Evolutionary conservation across 2,797 vertebrate species (phyloP).

Genomic region (Halcyon leucocephala): DNA sequence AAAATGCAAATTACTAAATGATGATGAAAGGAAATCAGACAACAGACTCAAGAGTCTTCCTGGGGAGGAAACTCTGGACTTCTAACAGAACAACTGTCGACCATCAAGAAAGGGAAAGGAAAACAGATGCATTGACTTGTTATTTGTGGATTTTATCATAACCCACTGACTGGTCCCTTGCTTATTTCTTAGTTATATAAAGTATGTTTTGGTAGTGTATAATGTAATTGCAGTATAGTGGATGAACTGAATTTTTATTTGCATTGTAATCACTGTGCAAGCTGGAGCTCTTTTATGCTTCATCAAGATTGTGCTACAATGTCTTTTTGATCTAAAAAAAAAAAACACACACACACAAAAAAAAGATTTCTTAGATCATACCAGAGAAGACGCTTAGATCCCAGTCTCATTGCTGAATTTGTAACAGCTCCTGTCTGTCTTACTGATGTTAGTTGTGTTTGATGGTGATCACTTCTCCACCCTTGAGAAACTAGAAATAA

Average conservation of each 20-base stretch:
- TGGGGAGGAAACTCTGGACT: neutral
- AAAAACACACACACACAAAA: too few relatives aligned
- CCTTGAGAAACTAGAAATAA: neutral
- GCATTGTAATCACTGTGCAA: neutral
- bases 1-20: neutral
- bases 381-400: neutral
- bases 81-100: neutral
- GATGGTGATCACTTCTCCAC: neutral
- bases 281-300: neutral
- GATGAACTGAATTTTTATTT: neutral
- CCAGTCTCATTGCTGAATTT: neutral
- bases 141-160: neutral
- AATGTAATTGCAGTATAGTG: neutral
- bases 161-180: neutral
- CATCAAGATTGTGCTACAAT: neutral
- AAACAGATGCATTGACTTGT: neutral
- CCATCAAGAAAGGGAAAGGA: neutral
- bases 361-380: neutral
- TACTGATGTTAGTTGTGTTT: neutral
- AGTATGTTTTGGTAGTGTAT: neutral
- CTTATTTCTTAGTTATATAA: neutral
- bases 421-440: neutral
- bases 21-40: neutral
- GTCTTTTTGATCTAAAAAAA: neutral
- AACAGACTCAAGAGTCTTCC: neutral